Evolutionary conservation across 1,140 invertebrate species (phyloP), one percentile per base, ranked within the genome.

Genomic region (Orussus abietinus): DNA sequence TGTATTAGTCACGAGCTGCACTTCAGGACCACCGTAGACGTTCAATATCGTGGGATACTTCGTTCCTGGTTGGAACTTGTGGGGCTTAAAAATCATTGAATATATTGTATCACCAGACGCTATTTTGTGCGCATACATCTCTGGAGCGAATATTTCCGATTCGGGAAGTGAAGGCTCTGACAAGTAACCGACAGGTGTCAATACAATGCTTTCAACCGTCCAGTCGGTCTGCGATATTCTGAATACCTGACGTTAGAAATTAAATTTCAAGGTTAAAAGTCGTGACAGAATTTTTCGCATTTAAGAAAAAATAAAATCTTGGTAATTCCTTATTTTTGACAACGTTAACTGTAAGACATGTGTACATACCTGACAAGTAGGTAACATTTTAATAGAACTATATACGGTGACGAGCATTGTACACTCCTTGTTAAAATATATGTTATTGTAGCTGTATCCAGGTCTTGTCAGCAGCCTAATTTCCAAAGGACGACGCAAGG

Each of bases 1-100:
- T 13, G 86, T 88, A 74, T 99, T 98, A 20, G 90, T 91, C 22
- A 99, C 96, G 20, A 96, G 80, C 77, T 98, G 95, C 15, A 98
- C 93, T 69, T 96, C 93, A 1, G 96, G 96, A 9, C 96, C 96
- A 15, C 94, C 96, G 68, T 99, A 99, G 11, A 99, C 89, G 69
- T 96, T 93, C 10, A 98, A 76, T 39, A 99, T 84, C 1, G 93
- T 95, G 1, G 96, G 96, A 75, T 96, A 96, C 45, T 90, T 88
- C 20, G 80, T 71, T 6, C 83, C 86, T 5, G 78, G 64, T 55
- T 85, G 77, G 53, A 83, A 88, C 64, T 85, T 84, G 53, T 86
- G 82, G 0, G 92, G 92, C 53, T 90, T 86, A 69, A 95, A 96
- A 34, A 96, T 83, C 85, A 96, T 92, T 3, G 91, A 91, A 67